Percentiles rank a stretch among this genome's conserved stretches.
These are phyloP conservation scores for Chrysogorgia sp. DNA, from an alignment of 92 coral and sea anemone species.

Conservation along the genomic window DNA sequence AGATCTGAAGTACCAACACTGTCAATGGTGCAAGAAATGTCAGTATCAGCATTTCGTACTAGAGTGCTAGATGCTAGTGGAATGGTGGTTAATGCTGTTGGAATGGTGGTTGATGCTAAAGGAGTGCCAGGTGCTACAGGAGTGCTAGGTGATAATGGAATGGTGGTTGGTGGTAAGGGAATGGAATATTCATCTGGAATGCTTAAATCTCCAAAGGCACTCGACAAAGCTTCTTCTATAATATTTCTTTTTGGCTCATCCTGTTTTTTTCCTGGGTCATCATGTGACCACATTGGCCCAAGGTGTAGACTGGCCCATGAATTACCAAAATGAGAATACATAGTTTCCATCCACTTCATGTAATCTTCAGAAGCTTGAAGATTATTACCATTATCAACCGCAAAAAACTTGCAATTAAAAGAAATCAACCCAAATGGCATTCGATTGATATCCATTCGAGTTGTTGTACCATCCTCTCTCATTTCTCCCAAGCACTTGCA, in stretches of 20 bases:
- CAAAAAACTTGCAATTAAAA: slow-evolving; percentile 53
- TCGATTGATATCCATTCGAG: slow-evolving; percentile 36
- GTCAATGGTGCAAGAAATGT: too few relatives aligned
- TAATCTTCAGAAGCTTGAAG: slow-evolving; percentile 44
- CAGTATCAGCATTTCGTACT: too few relatives aligned
- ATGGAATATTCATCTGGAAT: not conserved
- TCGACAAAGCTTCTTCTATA: slow-evolving; percentile 17
- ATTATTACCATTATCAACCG: slow-evolving; percentile 50
- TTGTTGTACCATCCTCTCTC: slow-evolving; percentile 32
- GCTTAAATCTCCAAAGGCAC: not conserved
- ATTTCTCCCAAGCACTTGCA: slow-evolving; percentile 38
- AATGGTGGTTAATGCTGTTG: too few relatives aligned
- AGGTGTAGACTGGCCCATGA: slow-evolving; percentile 62
- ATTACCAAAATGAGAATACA: slow-evolving; percentile 55
- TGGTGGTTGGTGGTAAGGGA: not conserved
- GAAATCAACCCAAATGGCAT: slow-evolving; percentile 60
- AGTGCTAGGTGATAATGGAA: not conserved
- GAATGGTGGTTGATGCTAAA: too few relatives aligned
- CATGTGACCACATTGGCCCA: slow-evolving; percentile 64
- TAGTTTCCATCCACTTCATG: slow-evolving; percentile 56
- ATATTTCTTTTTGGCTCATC: not conserved
- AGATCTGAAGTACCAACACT: too few relatives aligned
- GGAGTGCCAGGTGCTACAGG: too few relatives aligned
- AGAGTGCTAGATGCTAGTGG: too few relatives aligned
- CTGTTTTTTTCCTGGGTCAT: not conserved